These are phyloP conservation scores for Pica pica DNA, from an alignment of 2,113 vertebrate genomes.

Conservation along the genomic window DNA sequence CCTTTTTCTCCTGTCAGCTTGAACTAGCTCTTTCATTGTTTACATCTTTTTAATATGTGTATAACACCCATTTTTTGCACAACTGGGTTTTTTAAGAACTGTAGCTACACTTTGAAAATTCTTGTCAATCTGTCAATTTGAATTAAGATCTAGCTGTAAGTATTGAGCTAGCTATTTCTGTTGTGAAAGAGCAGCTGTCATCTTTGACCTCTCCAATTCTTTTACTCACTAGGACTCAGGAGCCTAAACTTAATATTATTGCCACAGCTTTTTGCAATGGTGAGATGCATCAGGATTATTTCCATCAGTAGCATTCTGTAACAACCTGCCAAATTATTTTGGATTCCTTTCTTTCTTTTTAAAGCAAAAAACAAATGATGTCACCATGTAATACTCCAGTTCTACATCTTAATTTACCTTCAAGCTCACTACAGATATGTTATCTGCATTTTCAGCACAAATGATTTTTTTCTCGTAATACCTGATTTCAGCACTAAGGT, in stretches of 20 bases:
- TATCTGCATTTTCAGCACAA: background rate
- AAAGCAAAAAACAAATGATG: background rate
- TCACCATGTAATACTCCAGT: background rate
- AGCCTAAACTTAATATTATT: background rate
- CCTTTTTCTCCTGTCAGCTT: conserved; percentile 10
- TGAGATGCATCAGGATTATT: background rate
- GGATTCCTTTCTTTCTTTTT: background rate
- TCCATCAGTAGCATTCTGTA: background rate
- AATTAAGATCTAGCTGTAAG: background rate
- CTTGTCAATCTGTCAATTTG: background rate
- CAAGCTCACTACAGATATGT: background rate
- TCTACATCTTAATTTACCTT: background rate
- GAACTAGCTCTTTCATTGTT: background rate
- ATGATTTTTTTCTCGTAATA: background rate
- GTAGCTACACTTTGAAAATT: background rate
- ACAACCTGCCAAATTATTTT: background rate
- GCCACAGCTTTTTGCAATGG: background rate
- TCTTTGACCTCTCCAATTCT: background rate
- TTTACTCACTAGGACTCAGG: background rate
- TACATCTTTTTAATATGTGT: background rate
- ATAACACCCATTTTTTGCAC: background rate
- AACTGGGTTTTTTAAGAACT: background rate
- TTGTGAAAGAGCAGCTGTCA: background rate
- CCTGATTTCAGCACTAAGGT: background rate
- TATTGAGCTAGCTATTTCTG: background rate